Evolutionary conservation across 2,113 vertebrate species (phyloP).

Genomic region (Herpetotheres cachinnans): DNA sequence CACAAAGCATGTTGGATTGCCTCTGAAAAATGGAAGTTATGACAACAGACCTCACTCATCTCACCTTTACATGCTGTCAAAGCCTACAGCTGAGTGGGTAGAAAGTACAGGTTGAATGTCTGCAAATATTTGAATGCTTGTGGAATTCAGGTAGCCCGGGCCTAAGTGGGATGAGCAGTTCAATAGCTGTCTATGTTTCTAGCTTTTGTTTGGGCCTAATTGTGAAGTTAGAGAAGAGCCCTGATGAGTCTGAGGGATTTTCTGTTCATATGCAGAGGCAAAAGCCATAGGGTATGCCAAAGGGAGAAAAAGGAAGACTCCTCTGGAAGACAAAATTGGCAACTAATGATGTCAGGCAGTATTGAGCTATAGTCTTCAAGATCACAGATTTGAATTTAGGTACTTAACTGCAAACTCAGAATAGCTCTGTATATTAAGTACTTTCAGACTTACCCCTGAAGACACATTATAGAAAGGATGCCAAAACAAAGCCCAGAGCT

Average conservation of each 20-base stretch:
- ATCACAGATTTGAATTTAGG: not conserved
- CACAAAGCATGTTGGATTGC: not conserved
- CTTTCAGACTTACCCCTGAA: not conserved
- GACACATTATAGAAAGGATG: not conserved
- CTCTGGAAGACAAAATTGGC: not conserved
- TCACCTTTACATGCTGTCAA: not conserved
- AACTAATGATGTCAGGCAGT: not conserved
- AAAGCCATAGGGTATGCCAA: not conserved
- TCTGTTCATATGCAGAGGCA: not conserved
- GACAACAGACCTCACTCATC: not conserved
- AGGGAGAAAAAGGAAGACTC: not conserved
- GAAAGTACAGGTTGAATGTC: not conserved
- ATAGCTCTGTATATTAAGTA: not conserved
- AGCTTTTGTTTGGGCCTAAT: not conserved
- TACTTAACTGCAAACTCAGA: not conserved
- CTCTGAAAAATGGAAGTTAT: not conserved
- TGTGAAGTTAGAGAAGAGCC: not conserved
- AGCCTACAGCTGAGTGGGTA: not conserved
- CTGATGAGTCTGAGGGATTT: not conserved
- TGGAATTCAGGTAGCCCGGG: not conserved
- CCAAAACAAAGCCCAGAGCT: not conserved
- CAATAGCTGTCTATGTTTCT: not conserved
- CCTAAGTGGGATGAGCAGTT: not conserved
- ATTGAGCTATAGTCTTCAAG: not conserved
- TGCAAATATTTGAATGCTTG: not conserved